Evolutionary conservation across 2,888 invertebrate species (phyloP).

Genomic region (Agrochola lychnidis): DNA sequence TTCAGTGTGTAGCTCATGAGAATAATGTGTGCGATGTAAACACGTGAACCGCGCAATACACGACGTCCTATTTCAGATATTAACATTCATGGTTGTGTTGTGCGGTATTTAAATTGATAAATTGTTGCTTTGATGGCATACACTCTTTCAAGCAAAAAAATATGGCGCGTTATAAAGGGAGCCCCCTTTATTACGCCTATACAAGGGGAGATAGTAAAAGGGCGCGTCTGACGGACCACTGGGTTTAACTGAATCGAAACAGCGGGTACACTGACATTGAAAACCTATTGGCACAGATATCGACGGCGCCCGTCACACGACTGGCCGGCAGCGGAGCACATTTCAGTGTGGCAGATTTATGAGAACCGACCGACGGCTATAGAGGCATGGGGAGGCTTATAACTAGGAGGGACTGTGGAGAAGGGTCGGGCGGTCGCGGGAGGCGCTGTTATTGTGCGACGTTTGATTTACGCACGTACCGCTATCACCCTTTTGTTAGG

Average conservation of each 20-base stretch:
- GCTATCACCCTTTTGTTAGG: slow-evolving; percentile 90
- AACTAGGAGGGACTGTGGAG: slow-evolving; percentile 78
- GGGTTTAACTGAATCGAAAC: slow-evolving; percentile 76
- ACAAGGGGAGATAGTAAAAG: slow-evolving; percentile 72
- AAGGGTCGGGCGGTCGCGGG: slow-evolving; percentile 81
- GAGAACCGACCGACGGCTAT: slow-evolving; percentile 83
- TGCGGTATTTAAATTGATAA: slow-evolving; percentile 69
- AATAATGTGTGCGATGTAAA: slow-evolving; percentile 74
- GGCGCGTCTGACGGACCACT: slow-evolving; percentile 72
- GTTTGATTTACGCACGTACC: slow-evolving; percentile 90
- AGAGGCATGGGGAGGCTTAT: slow-evolving; percentile 79
- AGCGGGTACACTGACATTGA: slow-evolving; percentile 77
- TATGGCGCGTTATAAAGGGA: slow-evolving; percentile 71
- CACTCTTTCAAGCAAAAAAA: slow-evolving; percentile 69
- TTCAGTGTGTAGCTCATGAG: slow-evolving; percentile 72
- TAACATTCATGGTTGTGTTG: slow-evolving; percentile 68
- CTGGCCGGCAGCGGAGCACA: slow-evolving; percentile 81
- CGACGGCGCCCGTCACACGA: slow-evolving; percentile 79
- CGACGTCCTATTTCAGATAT: slow-evolving; percentile 69
- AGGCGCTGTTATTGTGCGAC: slow-evolving; percentile 89
- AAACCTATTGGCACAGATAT: slow-evolving; percentile 87
- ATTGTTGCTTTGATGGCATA: slow-evolving; percentile 68
- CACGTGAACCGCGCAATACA: slow-evolving; percentile 67
- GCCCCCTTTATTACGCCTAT: slow-evolving; percentile 54
- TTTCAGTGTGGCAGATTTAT: slow-evolving; percentile 89